These are phyloP conservation scores for Rosalia funebris DNA, from an alignment of 2,888 invertebrate genomes.

Conservation along the genomic window DNA sequence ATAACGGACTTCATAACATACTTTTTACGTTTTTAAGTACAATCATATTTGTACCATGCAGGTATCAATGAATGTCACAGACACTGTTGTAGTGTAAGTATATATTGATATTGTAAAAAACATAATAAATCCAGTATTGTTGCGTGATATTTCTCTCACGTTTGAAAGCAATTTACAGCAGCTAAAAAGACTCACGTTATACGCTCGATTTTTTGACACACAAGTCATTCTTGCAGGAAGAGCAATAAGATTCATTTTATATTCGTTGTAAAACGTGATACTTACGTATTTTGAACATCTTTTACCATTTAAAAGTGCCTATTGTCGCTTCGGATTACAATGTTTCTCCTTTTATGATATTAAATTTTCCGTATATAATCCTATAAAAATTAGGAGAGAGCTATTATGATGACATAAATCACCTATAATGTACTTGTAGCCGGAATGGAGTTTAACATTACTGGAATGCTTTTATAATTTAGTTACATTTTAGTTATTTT, in stretches of 20 bases:
- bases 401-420: conserved; percentile 8
- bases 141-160: conserved; percentile 7
- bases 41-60: no score
- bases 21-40: no score
- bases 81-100: no score
- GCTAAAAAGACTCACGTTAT: conserved; percentile 16
- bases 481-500: neutral
- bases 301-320: conserved; percentile 12
- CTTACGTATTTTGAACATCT: conserved; percentile 26
- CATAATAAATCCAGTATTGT: no score
- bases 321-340: conserved; percentile 15
- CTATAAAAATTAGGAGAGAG: conserved; percentile 20
- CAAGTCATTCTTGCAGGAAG: conserved; percentile 11
- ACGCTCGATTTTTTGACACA: conserved; percentile 19
- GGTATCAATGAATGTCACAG: no score
- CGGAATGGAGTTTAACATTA: no score
- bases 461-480: neutral
- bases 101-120: no score
- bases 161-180: conserved; percentile 16
- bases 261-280: conserved; percentile 29
- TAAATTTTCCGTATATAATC: conserved; percentile 15
- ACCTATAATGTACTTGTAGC: neutral
- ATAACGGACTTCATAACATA: no score
- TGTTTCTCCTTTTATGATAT: conserved; percentile 15
- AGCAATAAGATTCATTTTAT: conserved; percentile 25